A percentile compares a stretch with the other conserved stretches of the same genome.
Evolutionary conservation across 2,797 vertebrate genomes (phyloP).

Genomic region (Emys orbicularis): DNA sequence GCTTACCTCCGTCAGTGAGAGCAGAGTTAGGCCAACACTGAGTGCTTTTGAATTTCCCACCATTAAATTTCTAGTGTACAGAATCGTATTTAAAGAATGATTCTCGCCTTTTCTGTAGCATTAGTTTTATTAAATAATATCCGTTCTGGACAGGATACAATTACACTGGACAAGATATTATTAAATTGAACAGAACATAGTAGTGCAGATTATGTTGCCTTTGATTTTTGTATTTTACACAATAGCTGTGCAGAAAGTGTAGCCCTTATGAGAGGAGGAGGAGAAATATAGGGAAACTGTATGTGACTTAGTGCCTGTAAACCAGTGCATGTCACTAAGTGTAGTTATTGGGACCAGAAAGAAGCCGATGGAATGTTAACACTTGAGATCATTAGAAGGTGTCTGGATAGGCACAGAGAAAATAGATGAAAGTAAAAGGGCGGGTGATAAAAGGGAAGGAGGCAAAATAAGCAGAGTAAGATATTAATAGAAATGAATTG

Average conservation of each 20-base stretch:
- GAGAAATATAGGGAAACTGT: not conserved
- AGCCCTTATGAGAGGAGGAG: not conserved
- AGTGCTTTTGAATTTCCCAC: not conserved
- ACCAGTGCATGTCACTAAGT: not conserved
- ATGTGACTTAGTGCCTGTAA: not conserved
- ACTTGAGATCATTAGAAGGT: not conserved
- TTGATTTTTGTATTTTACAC: not conserved
- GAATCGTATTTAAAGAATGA: not conserved
- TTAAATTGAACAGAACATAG: not conserved
- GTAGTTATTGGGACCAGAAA: not conserved
- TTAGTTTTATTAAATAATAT: accelerated
- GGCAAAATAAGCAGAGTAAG: conserved; percentile 7
- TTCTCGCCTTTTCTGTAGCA: not conserved
- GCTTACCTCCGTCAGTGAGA: not conserved
- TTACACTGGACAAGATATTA: not conserved
- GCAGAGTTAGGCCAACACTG: not conserved
- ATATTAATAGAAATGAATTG: not conserved
- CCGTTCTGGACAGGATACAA: not conserved
- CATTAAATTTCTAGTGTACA: not conserved
- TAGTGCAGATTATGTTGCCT: not conserved
- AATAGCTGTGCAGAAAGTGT: not conserved
- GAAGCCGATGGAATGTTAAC: not conserved
- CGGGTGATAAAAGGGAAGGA: conserved; percentile 8
- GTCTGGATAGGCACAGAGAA: not conserved
- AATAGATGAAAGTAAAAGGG: not conserved